Percentiles rank a stretch among this genome's conserved stretches.
Evolutionary conservation across 2,113 vertebrate species (phyloP).

Genomic region (Scortum barcoo): DNA sequence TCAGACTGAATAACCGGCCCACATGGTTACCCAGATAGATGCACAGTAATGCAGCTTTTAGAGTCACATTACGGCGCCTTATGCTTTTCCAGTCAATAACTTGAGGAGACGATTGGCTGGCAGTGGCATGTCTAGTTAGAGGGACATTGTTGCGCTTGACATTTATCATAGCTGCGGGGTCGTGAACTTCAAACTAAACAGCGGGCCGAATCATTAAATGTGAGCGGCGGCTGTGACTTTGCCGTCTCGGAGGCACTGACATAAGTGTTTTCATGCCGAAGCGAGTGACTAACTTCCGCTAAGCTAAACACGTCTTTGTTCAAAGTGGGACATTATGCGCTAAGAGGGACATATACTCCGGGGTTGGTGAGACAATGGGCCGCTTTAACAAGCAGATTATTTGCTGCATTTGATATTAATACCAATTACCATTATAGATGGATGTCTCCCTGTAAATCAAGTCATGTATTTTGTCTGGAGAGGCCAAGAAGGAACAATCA

Average conservation of each 20-base stretch:
- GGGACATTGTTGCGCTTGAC: conserved; percentile 77
- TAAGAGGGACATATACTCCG: conserved; percentile 56
- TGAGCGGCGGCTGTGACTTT: conserved; percentile 63
- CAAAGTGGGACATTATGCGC: conserved; percentile 74
- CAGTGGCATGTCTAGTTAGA: conserved; percentile 77
- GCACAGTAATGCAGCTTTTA: conserved; percentile 58
- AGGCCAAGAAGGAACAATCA: conserved; percentile 39
- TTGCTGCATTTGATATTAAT: conserved; percentile 69
- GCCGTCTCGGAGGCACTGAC: conserved; percentile 68
- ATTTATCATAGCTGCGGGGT: conserved; percentile 83
- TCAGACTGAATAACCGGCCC: conserved; percentile 36
- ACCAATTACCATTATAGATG: conserved; percentile 53
- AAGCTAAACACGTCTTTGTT: conserved; percentile 74
- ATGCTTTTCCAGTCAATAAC: conserved; percentile 74
- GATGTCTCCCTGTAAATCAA: conserved; percentile 56
- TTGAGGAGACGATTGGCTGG: conserved; percentile 77
- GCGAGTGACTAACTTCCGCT: conserved; percentile 76
- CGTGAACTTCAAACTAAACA: conserved; percentile 73
- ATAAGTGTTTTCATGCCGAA: conserved; percentile 81
- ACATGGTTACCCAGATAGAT: conserved; percentile 51
- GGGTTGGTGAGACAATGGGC: conserved; percentile 59
- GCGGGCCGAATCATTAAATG: conserved; percentile 77
- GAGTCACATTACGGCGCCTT: conserved; percentile 71
- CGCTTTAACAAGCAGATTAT: conserved; percentile 66
- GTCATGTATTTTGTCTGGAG: conserved; percentile 57